phyloP scores from a whole-genome alignment of 2,797 vertebrate species.

The Gallinago nigripennis region DNA sequence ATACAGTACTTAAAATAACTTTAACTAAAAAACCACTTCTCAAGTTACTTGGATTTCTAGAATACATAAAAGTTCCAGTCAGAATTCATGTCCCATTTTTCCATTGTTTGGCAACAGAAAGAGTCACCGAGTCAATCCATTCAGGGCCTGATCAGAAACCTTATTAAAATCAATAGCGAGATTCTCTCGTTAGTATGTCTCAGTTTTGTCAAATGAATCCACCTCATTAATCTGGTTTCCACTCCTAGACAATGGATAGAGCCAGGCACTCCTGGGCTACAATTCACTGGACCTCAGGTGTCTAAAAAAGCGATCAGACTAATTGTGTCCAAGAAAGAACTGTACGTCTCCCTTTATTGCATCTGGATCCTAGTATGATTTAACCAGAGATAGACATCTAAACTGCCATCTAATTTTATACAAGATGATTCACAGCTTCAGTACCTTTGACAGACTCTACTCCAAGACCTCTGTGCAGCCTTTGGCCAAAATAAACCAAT shows the following conservation, averaged over 20 bases:
- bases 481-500: not conserved
- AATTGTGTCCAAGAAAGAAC: not conserved
- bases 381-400: not conserved
- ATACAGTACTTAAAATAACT: not conserved
- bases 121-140: not conserved
- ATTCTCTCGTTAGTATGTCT: not conserved
- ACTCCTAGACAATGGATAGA: not conserved
- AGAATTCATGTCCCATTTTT: constrained; percentile 18
- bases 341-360: not conserved
- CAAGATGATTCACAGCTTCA: not conserved
- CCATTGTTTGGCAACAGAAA: not conserved
- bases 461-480: not conserved
- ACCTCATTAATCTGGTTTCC: constrained; percentile 3
- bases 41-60: not conserved
- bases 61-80: not conserved
- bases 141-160: constrained; percentile 1
- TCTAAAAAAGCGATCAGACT: not conserved
- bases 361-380: not conserved
- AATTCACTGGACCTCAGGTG: not conserved
- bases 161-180: not conserved
- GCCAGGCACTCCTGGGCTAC: not conserved
- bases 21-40: not conserved
- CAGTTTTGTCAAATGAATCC: not conserved
- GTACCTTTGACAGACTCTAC: not conserved
- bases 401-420: not conserved